These are phyloP conservation scores for Heliconius himera DNA, from an alignment of 1,140 invertebrate species.

Conservation along the genomic window DNA sequence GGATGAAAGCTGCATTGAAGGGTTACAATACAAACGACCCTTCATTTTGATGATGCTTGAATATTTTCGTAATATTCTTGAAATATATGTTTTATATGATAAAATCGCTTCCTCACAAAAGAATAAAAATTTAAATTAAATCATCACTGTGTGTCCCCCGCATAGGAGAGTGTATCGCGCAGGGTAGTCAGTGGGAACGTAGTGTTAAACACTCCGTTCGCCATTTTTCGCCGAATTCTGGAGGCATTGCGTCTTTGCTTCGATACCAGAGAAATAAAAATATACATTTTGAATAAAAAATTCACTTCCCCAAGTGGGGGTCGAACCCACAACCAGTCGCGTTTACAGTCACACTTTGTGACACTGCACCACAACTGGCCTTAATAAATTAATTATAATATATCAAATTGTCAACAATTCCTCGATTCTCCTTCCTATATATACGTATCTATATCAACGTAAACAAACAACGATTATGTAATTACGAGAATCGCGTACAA, in stretches of 20 bases:
- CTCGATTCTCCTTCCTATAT: neutral
- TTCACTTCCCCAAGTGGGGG: too few relatives aligned
- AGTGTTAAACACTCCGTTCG: too few relatives aligned
- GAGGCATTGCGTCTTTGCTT: too few relatives aligned
- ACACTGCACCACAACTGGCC: too few relatives aligned
- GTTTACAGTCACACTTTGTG: too few relatives aligned
- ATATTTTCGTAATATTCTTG: neutral
- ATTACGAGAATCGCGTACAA: neutral
- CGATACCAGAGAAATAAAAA: too few relatives aligned
- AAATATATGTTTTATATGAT: neutral
- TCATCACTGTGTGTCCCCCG: too few relatives aligned
- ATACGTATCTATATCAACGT: neutral
- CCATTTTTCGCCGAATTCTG: too few relatives aligned
- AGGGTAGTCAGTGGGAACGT: too few relatives aligned
- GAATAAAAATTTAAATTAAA: neutral
- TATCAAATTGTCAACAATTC: neutral
- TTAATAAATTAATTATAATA: neutral
- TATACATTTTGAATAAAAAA: too few relatives aligned
- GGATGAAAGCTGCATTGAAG: constrained; percentile 29
- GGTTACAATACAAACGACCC: constrained; percentile 27
- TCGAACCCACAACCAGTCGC: too few relatives aligned
- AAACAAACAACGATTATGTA: constrained; percentile 1
- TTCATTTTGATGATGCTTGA: constrained; percentile 21
- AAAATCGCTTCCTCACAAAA: neutral
- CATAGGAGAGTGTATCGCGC: too few relatives aligned